These are phyloP conservation scores for Chloromyia formosa DNA, from an alignment of 2,888 invertebrate genomes.

Conservation along the genomic window DNA sequence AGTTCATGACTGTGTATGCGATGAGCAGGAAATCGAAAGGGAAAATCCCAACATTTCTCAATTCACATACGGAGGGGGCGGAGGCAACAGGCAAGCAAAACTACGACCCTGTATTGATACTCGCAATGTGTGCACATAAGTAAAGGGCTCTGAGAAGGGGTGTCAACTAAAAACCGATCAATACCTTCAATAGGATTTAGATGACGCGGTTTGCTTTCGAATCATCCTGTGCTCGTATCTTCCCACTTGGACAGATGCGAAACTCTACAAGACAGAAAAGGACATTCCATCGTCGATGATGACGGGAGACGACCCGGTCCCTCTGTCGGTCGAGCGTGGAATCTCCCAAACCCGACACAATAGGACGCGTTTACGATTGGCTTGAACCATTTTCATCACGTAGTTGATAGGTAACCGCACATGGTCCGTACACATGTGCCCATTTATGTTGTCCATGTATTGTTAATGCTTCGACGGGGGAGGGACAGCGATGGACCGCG, in stretches of 20 bases:
- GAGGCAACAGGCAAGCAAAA: neutral
- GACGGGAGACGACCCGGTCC: slow-evolving; percentile 10
- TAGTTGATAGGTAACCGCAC: slow-evolving; percentile 43
- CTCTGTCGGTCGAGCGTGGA: slow-evolving; percentile 36
- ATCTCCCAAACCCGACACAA: neutral
- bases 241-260: neutral
- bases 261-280: slow-evolving; percentile 30
- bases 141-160: neutral
- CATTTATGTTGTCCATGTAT: slow-evolving; percentile 33
- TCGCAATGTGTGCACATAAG: neutral
- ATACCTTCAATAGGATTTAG: slow-evolving; percentile 24
- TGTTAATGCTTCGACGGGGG: slow-evolving; percentile 19
- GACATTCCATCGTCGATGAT: slow-evolving; percentile 9
- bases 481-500: neutral
- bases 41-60: slow-evolving; percentile 30
- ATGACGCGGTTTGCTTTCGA: neutral
- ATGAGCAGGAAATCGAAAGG: slow-evolving; percentile 33
- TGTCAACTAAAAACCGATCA: slow-evolving; percentile 41
- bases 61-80: slow-evolving; percentile 29
- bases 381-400: slow-evolving; percentile 17
- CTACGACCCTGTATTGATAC: neutral
- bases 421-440: slow-evolving; percentile 36
- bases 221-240: slow-evolving; percentile 21
- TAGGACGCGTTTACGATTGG: slow-evolving; percentile 40
- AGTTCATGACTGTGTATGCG: neutral